phyloP scores from a whole-genome alignment of 2,113 vertebrate genomes.

The Halichoeres trimaculatus region DNA sequence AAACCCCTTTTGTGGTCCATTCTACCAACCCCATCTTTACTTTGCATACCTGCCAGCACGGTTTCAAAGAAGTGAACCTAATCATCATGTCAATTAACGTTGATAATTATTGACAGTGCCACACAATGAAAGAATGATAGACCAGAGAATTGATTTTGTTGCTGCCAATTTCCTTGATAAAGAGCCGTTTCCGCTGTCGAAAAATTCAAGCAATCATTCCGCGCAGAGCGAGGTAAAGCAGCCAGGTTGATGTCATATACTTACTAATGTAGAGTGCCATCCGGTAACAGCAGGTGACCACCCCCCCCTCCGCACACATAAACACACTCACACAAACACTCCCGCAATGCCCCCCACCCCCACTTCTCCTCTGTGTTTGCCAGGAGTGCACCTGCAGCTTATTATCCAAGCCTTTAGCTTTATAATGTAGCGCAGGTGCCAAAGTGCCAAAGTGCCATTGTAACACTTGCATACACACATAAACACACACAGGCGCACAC shows the following conservation, averaged over 20 bases:
- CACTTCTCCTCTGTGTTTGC: constrained; percentile 70
- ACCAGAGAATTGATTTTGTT: constrained; percentile 28
- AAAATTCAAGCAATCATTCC: constrained; percentile 6
- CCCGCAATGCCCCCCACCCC: constrained; percentile 12
- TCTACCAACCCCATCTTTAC: constrained; percentile 50
- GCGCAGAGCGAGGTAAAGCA: constrained; percentile 24
- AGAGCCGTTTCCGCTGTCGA: not conserved
- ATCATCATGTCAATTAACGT: constrained; percentile 74
- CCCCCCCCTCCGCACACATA: constrained; percentile 12
- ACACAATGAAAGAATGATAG: constrained; percentile 22
- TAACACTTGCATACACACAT: constrained; percentile 53
- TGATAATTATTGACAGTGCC: constrained; percentile 72
- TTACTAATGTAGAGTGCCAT: constrained; percentile 66
- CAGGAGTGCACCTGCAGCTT: constrained; percentile 88
- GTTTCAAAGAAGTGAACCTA: constrained; percentile 75
- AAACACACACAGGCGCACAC: constrained; percentile 28
- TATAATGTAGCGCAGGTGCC: constrained; percentile 91
- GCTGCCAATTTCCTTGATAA: constrained; percentile 38
- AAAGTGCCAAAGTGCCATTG: constrained; percentile 72
- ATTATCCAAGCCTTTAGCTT: constrained; percentile 85
- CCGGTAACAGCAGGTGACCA: constrained; percentile 74
- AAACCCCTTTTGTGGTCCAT: constrained; percentile 48
- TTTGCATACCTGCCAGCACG: constrained; percentile 68
- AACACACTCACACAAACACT: constrained; percentile 39
- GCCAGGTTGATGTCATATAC: constrained; percentile 58